Evolutionary conservation across 2,888 invertebrate species (phyloP).

Genomic region (Parelbella ahira): DNA sequence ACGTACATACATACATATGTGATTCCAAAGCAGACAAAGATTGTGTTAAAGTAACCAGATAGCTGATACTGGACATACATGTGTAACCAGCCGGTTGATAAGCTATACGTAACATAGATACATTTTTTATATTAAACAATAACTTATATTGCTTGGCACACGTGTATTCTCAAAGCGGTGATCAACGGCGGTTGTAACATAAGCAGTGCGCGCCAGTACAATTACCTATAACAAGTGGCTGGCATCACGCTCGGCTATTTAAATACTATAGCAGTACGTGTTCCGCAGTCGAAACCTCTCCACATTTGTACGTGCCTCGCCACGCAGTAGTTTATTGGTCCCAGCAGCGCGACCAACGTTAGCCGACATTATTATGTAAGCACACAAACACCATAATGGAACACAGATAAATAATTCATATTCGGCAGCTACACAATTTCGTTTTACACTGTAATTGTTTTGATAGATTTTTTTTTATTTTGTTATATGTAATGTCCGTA

Average conservation of each 20-base stretch:
- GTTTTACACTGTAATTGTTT: constrained; percentile 34
- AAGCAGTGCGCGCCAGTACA: constrained; percentile 39
- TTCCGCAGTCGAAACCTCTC: constrained; percentile 49
- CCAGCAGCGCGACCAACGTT: constrained; percentile 40
- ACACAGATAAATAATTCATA: constrained; percentile 64
- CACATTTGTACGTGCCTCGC: constrained; percentile 60
- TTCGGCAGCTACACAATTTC: constrained; percentile 55
- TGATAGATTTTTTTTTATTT: no score
- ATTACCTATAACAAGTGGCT: constrained; percentile 34
- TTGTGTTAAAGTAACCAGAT: no score
- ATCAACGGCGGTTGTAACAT: no score
- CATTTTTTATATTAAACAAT: no score
- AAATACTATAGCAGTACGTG: constrained; percentile 58
- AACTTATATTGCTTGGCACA: no score
- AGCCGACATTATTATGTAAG: constrained; percentile 62
- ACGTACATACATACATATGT: no score
- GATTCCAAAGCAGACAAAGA: no score
- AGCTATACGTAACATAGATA: no score
- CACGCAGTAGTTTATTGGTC: constrained; percentile 65
- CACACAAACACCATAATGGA: constrained; percentile 55
- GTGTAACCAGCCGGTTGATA: no score
- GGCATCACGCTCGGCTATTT: constrained; percentile 40
- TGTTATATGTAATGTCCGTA: no score
- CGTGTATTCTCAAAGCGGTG: no score
- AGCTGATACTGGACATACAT: no score